Percentiles rank a stretch among this genome's conserved stretches.
phyloP scores from a whole-genome alignment of 1,140 invertebrate species.

The Meloidogyne floridensis region DNA sequence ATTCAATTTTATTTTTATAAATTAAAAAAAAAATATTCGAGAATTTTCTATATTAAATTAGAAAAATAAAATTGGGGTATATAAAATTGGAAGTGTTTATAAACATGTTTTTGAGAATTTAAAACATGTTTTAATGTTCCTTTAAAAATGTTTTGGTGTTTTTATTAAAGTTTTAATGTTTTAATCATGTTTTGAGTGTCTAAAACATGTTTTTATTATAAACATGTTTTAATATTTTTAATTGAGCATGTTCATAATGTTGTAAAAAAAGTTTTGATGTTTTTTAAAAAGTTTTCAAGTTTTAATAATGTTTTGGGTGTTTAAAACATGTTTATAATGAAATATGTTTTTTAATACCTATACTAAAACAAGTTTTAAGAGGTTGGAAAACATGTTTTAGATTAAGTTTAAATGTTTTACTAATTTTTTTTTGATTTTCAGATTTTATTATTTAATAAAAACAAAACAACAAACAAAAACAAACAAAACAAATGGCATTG shows the following conservation, averaged over 20 bases:
- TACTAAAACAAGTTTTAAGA: background rate
- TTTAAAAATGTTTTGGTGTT: too few relatives aligned
- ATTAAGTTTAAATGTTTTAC: background rate
- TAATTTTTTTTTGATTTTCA: background rate
- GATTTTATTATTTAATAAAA: background rate
- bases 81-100: too few relatives aligned
- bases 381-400: background rate
- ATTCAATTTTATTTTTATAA: background rate
- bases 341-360: background rate
- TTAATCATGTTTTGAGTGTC: background rate
- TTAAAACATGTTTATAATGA: too few relatives aligned
- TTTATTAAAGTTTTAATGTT: background rate
- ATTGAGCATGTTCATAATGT: too few relatives aligned
- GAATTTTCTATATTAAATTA: too few relatives aligned
- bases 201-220: background rate
- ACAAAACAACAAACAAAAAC: background rate
- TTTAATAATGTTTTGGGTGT: too few relatives aligned
- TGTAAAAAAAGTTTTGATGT: too few relatives aligned
- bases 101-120: too few relatives aligned
- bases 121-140: too few relatives aligned
- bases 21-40: too few relatives aligned
- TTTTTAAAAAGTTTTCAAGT: too few relatives aligned
- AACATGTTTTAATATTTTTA: background rate
- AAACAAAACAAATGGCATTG: constrained; percentile 44
- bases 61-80: too few relatives aligned